Conservation (phyloP, 2,888 invertebrate genomes). For the Pachydiplax longipennis region DNA sequence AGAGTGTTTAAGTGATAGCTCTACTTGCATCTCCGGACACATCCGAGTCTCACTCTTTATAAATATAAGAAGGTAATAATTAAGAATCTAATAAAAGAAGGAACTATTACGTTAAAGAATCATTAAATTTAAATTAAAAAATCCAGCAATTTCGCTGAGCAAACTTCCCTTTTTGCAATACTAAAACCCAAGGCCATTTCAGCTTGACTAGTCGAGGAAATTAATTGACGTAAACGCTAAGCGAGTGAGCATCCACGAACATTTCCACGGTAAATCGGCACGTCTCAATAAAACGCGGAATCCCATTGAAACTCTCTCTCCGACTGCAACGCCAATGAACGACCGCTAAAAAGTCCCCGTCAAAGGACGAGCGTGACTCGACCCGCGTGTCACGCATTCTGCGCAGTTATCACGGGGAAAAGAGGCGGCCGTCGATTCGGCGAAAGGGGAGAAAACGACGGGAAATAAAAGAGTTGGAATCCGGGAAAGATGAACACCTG, state of each 20-base stretch:
- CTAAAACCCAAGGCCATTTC: no score
- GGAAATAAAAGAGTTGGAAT: neutral
- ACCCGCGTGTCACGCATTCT: neutral
- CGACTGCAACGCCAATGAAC: neutral
- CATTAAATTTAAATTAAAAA: no score
- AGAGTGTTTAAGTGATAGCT: no score
- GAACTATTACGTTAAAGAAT: no score
- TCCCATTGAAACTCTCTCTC: neutral
- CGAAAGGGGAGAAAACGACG: neutral
- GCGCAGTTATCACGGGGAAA: neutral
- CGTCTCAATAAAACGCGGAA: neutral
- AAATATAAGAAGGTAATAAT: no score
- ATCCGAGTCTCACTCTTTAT: no score
- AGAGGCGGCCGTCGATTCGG: neutral
- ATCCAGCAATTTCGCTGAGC: no score
- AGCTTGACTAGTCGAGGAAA: no score
- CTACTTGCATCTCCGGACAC: no score
- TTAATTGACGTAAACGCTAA: no score
- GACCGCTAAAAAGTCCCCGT: neutral
- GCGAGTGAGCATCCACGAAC: neutral
- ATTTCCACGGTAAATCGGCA: neutral
- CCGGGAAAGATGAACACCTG: constrained; percentile 25
- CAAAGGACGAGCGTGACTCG: neutral
- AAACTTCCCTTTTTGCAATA: no score
- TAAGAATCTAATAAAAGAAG: no score